These are phyloP conservation scores for Dynastes grantii DNA, from an alignment of 2,888 invertebrate genomes.

Conservation along the genomic window DNA sequence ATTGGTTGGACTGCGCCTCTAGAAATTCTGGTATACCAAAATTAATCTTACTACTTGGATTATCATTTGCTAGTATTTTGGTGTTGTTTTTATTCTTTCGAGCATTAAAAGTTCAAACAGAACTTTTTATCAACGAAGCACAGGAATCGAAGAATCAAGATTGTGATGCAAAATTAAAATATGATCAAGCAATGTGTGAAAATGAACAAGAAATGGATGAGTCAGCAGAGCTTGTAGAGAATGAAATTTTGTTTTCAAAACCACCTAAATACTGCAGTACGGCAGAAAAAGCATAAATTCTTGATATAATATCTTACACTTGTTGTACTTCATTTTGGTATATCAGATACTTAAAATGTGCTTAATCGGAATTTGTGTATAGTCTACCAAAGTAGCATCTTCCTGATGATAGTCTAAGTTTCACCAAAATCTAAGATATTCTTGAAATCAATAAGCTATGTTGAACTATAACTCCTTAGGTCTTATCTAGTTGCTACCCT, in stretches of 20 bases:
- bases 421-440: too few species aligned
- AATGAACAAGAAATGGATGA: conserved; percentile 6
- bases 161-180: not conserved
- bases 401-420: too few species aligned
- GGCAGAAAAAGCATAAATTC: conserved; percentile 39
- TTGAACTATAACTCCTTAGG: too few species aligned
- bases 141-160: not conserved
- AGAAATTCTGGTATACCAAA: conserved; percentile 72
- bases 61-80: conserved; percentile 69
- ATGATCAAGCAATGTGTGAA: not conserved
- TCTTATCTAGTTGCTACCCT: too few species aligned
- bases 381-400: too few species aligned
- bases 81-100: conserved; percentile 68
- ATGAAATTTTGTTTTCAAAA: conserved; percentile 53
- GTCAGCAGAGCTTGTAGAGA: not conserved
- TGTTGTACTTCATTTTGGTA: too few species aligned
- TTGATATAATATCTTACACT: not conserved
- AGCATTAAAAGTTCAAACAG: conserved; percentile 54
- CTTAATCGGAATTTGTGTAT: too few species aligned
- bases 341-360: too few species aligned
- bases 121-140: conserved; percentile 3
- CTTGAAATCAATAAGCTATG: too few species aligned
- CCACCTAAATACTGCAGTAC: conserved; percentile 59
- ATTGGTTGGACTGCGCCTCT: conserved; percentile 69
- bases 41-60: conserved; percentile 68